These are phyloP conservation scores for Spea bombifrons DNA, from an alignment of 2,113 vertebrate species.

Conservation along the genomic window DNA sequence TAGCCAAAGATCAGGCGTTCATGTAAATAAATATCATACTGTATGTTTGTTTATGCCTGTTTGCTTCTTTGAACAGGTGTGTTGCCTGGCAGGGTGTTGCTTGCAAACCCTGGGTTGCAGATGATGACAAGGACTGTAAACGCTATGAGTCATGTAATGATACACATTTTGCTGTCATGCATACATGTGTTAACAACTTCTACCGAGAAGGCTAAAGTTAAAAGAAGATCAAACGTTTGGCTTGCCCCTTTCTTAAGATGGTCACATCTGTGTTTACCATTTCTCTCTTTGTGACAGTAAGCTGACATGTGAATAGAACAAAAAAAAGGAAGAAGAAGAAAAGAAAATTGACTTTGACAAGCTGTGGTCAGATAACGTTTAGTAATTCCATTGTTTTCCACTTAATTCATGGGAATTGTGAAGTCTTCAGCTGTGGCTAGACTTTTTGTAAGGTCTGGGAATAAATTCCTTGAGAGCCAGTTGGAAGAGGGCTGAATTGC, in stretches of 20 bases:
- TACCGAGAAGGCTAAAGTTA: constrained; percentile 32
- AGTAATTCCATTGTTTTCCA: constrained; percentile 27
- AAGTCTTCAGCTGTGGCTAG: background rate
- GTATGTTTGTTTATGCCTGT: constrained; percentile 10
- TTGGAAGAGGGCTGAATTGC: background rate
- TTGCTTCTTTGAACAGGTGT: constrained; percentile 42
- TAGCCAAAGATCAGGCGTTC: too few relatives aligned
- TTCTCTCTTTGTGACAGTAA: constrained; percentile 34
- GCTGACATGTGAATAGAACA: constrained; percentile 44
- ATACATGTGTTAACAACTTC: constrained; percentile 44
- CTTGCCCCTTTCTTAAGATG: constrained; percentile 44
- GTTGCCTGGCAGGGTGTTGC: constrained; percentile 33
- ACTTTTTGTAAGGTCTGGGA: background rate
- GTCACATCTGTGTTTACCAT: constrained; percentile 42
- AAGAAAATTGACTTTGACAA: constrained; percentile 37
- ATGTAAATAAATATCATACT: too few relatives aligned
- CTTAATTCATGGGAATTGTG: constrained; percentile 20
- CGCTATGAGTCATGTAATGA: constrained; percentile 40
- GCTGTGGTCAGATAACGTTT: constrained; percentile 14
- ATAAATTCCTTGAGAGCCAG: background rate
- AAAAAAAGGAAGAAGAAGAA: constrained; percentile 15
- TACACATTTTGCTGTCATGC: constrained; percentile 42
- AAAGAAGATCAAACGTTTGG: constrained; percentile 40
- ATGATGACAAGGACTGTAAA: constrained; percentile 41
- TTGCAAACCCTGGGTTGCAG: constrained; percentile 20